Conservation (phyloP, 1,140 invertebrate species). For the Platyura marginata region DNA sequence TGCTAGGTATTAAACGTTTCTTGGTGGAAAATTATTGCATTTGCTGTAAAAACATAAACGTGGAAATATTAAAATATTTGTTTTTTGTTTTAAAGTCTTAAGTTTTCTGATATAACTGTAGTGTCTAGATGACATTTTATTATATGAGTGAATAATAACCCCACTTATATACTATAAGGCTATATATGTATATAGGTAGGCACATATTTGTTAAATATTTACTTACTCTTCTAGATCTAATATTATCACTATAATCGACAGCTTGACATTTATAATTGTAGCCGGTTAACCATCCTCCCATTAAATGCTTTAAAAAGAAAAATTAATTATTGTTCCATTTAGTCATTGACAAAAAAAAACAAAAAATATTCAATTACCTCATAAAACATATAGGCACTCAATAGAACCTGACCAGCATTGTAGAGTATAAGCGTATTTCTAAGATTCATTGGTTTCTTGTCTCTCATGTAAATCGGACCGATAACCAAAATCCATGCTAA, state of each 20-base stretch:
- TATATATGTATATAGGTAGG: too few species aligned
- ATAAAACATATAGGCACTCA: constrained; percentile 74
- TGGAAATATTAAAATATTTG: too few species aligned
- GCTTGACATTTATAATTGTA: constrained; percentile 88
- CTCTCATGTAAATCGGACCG: constrained; percentile 73
- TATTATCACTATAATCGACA: constrained; percentile 74
- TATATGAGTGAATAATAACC: too few species aligned
- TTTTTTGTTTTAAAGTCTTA: too few species aligned
- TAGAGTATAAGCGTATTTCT: constrained; percentile 65
- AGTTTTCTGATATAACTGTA: too few species aligned
- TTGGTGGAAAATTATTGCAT: too few species aligned
- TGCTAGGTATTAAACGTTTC: too few species aligned
- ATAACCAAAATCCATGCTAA: constrained; percentile 60
- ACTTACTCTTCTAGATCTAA: constrained; percentile 62
- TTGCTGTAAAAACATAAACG: too few species aligned
- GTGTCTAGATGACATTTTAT: too few species aligned
- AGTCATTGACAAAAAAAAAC: not conserved
- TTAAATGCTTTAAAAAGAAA: constrained; percentile 48
- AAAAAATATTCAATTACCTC: constrained; percentile 47
- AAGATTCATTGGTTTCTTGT: constrained; percentile 71
- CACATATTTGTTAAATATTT: too few species aligned
- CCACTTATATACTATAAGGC: too few species aligned
- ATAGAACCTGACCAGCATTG: constrained; percentile 74
- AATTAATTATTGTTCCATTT: constrained; percentile 1
- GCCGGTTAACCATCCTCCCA: constrained; percentile 68